phyloP scores from a whole-genome alignment of 2,113 vertebrate genomes.

The Nipponia nippon region DNA sequence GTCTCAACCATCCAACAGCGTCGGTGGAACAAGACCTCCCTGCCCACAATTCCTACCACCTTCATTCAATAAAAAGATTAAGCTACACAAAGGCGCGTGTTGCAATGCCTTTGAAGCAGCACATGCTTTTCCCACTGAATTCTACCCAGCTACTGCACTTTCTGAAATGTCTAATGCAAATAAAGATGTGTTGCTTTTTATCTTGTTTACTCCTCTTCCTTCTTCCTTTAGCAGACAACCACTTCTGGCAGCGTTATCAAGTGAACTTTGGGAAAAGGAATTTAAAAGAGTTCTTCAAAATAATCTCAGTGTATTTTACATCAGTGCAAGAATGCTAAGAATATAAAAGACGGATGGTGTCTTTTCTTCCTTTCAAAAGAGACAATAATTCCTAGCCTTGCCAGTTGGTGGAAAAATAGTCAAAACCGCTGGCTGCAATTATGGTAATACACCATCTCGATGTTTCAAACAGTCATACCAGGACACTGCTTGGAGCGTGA shows the following conservation, averaged over 20 bases:
- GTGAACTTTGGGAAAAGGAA: background rate
- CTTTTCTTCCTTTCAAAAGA: slow-evolving; percentile 32
- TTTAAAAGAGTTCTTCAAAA: slow-evolving; percentile 27
- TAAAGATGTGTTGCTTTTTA: background rate
- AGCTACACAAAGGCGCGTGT: background rate
- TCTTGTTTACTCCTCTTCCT: slow-evolving; percentile 20
- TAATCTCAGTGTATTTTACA: slow-evolving; percentile 41
- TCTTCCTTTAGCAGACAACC: background rate
- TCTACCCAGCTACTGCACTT: background rate
- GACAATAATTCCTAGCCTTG: background rate
- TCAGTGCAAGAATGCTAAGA: background rate
- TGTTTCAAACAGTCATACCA: background rate
- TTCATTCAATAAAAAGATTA: background rate
- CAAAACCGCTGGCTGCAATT: background rate
- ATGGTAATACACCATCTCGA: background rate
- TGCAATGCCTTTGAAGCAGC: background rate
- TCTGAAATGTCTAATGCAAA: background rate
- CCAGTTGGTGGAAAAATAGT: background rate
- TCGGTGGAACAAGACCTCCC: background rate
- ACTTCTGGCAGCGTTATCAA: background rate
- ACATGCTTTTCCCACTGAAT: background rate
- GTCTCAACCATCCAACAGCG: background rate
- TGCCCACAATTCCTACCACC: background rate
- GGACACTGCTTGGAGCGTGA: background rate
- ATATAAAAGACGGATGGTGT: background rate